Evolutionary conservation across 2,113 vertebrate species (phyloP), one percentile per base, ranked within the genome.

Genomic region (Nerophis ophidion): DNA sequence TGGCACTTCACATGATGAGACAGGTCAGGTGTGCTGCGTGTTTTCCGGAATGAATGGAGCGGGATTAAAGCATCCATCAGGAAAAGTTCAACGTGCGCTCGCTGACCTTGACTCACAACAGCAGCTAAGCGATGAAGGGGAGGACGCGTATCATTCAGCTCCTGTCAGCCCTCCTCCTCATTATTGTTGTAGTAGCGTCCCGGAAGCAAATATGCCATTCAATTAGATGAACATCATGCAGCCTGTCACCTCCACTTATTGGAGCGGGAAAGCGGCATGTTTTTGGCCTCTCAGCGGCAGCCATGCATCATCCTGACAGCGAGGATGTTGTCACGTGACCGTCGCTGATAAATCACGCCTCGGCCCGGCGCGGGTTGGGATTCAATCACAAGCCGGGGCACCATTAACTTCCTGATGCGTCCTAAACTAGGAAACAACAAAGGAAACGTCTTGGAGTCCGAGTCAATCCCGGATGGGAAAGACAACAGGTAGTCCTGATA

Each of bases 201-300:
- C 13, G 9, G 36, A 76, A 62, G 71, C 60, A 66, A 70, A 72
- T 42, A 47, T 61, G 63, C 70, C 57, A 69, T 62, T 65, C 63
- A 66, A 72, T 75, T 73, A 71, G 75, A 72, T 77, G 56, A 75
- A 65, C 69, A 77, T 64, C 74, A 76, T 63, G 63, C 72, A 59
- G 52, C 54, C 62, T 74, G 81, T 84, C 74, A 72, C 67, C 68
- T 68, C 65, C 62, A 59, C 60, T 75, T 57, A 68, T 71, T 67
- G 64, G 68, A 70, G 62, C 53, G 74, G 65, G 61, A 71, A 49
- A 61, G 59, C 40, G 12, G 48, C 17, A 48, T 46, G n/a, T 67
- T 44, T 74, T 57, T 13, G n/a, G 61, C 53, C 64, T 72, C 67
- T 61, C 55, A 16, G 0, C 35, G 58, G 34, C 50, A 69, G 47